phyloP scores from a whole-genome alignment of 2,888 invertebrate genomes.

The Gryllus longicercus region DNA sequence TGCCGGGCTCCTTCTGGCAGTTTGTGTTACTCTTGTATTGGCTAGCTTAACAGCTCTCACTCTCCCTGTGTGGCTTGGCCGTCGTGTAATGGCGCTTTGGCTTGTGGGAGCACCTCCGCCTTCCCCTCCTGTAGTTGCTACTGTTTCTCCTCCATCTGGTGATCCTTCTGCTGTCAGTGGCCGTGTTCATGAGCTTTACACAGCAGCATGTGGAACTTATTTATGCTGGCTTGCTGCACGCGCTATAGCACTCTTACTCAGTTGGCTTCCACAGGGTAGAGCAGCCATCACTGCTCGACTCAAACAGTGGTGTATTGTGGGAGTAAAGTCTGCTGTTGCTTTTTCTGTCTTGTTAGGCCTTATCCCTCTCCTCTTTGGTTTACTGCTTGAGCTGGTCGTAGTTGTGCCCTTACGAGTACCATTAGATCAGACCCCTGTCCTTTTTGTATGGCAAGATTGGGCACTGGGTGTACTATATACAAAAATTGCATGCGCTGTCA shows the following conservation, averaged over 20 bases:
- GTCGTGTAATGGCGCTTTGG: constrained; percentile 85
- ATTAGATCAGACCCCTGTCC: constrained; percentile 82
- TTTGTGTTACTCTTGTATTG: constrained; percentile 79
- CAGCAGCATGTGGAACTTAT: constrained; percentile 91
- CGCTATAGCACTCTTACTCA: constrained; percentile 73
- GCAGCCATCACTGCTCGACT: constrained; percentile 68
- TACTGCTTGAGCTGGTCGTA: constrained; percentile 82
- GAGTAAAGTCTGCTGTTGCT: constrained; percentile 70
- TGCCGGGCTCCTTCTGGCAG: constrained; percentile 63
- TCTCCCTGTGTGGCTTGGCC: constrained; percentile 86
- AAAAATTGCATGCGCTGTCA: constrained; percentile 93
- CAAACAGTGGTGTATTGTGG: constrained; percentile 64
- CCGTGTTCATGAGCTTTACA: constrained; percentile 93
- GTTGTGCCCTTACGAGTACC: constrained; percentile 92
- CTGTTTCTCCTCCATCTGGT: constrained; percentile 25
- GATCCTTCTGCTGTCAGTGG: constrained; percentile 41
- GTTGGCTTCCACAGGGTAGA: constrained; percentile 87
- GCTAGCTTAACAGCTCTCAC: constrained; percentile 82
- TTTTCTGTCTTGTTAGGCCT: constrained; percentile 73
- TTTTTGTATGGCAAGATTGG: constrained; percentile 95
- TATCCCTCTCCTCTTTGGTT: constrained; percentile 86
- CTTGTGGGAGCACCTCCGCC: constrained; percentile 57
- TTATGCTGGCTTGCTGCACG: constrained; percentile 90
- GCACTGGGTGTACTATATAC: constrained; percentile 95
- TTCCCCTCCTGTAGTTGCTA: constrained; percentile 43